Base-by-base conservation (phyloP, 2,888 invertebrate species). In the Drosophila buzzatii region DNA sequence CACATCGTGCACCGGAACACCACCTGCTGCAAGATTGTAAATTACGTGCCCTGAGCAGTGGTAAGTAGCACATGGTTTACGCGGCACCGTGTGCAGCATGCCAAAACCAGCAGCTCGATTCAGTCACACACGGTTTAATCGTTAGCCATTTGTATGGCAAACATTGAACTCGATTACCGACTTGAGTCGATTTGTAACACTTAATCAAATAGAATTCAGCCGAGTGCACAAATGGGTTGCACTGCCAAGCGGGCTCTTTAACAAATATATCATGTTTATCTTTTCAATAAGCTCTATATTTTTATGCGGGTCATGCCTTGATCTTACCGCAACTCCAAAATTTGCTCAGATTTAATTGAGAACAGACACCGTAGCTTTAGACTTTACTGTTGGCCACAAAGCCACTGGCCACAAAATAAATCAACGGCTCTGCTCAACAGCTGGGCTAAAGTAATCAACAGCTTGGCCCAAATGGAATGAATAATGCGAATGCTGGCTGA, bases 21-120 rank as follows among this genome's bases (percentile, higher is more conserved):
- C 73, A 79, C 70, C 77, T 89, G 85, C 77, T 85, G 83, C 88
- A 85, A 85, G 80, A 82, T 89, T 89, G 85, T 87, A 88, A 82
- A 77, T 87, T 82, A 66, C 85, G 71, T 76, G 69, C 64, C 64
- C 55, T 55, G 49, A 64, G 67, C 44, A 57, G 60, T 65, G 67
- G 63, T 68, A 79, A 73, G 73, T 70, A 72, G 70, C 79, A 82
- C 79, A 70, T 70, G 82, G 79, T 65, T 57, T 66, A 66, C 59
- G 0, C 65, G 69, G 69, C 73, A 68, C 71, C 70, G 76, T 81
- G 76, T 58, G 45, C 71, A 41, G 65, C 76, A 62, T 89, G 66
- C 58, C 68, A 89, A 86, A 59, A 58, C 44, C 62, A 72, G 60
- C 76, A 59, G 39, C 49, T 45, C 33, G 49, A 41, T 37, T 31